phyloP scores from a whole-genome alignment of 2,888 invertebrate species.

The Nymphalis polychloros region DNA sequence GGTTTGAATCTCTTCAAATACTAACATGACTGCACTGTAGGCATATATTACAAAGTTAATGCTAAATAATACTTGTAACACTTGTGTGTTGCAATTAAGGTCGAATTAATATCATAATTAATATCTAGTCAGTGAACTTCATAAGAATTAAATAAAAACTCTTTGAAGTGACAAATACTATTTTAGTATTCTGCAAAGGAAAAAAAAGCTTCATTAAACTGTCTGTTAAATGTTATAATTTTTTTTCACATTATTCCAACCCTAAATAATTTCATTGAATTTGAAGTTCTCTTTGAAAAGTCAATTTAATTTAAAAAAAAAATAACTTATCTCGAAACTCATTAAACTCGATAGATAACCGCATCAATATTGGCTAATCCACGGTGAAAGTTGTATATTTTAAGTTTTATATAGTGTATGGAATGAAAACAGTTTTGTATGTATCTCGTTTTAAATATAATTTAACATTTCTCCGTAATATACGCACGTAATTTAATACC shows the following conservation, averaged over 20 bases:
- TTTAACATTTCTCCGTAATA: not conserved
- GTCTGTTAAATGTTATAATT: not conserved
- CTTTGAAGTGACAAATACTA: no score
- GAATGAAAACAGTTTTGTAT: not conserved
- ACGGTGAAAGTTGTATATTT: constrained; percentile 27
- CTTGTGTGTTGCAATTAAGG: no score
- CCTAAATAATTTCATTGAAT: not conserved
- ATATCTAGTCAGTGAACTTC: no score
- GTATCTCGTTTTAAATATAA: constrained; percentile 6
- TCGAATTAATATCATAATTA: no score
- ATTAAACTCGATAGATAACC: constrained; percentile 28
- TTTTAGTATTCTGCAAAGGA: no score
- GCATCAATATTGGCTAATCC: constrained; percentile 27
- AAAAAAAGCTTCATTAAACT: not conserved
- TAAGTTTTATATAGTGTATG: constrained; percentile 1
- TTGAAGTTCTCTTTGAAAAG: constrained; percentile 4
- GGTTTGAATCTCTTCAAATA: no score
- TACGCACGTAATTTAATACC: not conserved
- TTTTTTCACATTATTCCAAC: not conserved
- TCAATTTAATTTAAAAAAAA: constrained; percentile 45
- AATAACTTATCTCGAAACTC: constrained; percentile 38
- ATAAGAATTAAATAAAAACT: no score
- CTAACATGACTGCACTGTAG: no score
- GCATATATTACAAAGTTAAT: no score
- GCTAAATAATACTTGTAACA: no score